These are phyloP conservation scores for Bombus waltoni DNA, from an alignment of 1,140 invertebrate species.

Conservation along the genomic window DNA sequence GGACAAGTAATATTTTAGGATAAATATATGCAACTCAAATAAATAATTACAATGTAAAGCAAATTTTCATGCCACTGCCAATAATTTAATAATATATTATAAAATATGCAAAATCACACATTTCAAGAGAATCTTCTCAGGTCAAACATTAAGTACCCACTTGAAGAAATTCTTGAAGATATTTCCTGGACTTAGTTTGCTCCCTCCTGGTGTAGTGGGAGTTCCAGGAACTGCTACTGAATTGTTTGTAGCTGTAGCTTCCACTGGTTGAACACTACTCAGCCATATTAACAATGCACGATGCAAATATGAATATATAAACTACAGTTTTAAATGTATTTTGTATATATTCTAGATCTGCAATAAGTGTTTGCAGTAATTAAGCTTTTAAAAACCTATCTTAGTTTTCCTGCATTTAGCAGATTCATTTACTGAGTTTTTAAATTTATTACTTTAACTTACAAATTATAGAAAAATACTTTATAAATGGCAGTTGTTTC, in stretches of 20 bases:
- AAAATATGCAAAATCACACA: conserved; percentile 62
- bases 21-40: conserved; percentile 62
- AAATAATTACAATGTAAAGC: conserved; percentile 73
- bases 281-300: conserved; percentile 72
- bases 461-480: background rate
- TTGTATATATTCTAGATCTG: background rate
- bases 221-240: conserved; percentile 84
- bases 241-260: conserved; percentile 79
- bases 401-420: background rate
- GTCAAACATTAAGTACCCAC: conserved; percentile 83
- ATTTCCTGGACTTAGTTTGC: conserved; percentile 92
- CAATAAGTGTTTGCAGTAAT: background rate
- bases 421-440: background rate
- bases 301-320: conserved; percentile 55
- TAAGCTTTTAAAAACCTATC: background rate
- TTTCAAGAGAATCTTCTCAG: conserved; percentile 68
- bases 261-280: conserved; percentile 79
- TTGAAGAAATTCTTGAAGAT: conserved; percentile 98
- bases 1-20: conserved; percentile 32
- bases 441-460: background rate
- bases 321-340: conserved; percentile 42
- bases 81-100: conserved; percentile 67
- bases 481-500: conserved; percentile 20
- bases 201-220: conserved; percentile 85
- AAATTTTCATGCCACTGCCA: conserved; percentile 74